Conservation (phyloP, 2,888 invertebrate species). For the Tineola bisselliella region DNA sequence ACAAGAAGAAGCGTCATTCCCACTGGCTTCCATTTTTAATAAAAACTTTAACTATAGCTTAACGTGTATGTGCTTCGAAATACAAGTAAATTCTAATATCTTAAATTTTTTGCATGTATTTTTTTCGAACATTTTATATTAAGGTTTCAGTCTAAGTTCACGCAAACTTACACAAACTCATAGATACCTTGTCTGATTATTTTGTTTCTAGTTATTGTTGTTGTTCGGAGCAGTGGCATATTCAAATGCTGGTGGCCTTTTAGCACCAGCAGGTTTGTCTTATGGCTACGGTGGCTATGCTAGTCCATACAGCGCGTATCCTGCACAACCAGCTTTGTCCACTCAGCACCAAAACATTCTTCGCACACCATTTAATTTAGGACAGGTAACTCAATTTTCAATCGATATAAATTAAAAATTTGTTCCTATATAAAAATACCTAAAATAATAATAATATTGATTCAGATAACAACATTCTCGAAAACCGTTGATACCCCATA, state of each 20-base stretch:
- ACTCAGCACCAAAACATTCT: slow-evolving; percentile 70
- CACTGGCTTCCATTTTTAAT: no score
- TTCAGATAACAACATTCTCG: slow-evolving; percentile 72
- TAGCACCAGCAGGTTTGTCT: slow-evolving; percentile 42
- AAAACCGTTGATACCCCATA: slow-evolving; percentile 78
- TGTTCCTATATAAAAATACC: no score
- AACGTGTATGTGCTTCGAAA: no score
- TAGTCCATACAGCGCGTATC: slow-evolving; percentile 53
- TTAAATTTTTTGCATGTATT: no score
- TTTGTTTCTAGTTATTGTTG: slow-evolving; percentile 30
- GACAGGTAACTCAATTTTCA: slow-evolving; percentile 50
- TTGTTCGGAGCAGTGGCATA: slow-evolving; percentile 35
- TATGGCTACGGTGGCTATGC: slow-evolving; percentile 37
- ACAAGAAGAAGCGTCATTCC: no score
- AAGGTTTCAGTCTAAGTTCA: no score
- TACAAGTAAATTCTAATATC: no score
- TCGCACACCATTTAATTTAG: slow-evolving; percentile 73
- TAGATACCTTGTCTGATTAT: no score
- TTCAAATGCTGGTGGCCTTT: slow-evolving; percentile 33
- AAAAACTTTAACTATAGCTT: no score
- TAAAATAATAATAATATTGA: no score
- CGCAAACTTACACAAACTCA: no score
- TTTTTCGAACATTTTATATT: no score
- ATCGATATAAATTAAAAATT: neutral
- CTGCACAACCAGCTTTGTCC: slow-evolving; percentile 60